Conservation (phyloP, 2,113 vertebrate genomes). For the Callorhinus ursinus region DNA sequence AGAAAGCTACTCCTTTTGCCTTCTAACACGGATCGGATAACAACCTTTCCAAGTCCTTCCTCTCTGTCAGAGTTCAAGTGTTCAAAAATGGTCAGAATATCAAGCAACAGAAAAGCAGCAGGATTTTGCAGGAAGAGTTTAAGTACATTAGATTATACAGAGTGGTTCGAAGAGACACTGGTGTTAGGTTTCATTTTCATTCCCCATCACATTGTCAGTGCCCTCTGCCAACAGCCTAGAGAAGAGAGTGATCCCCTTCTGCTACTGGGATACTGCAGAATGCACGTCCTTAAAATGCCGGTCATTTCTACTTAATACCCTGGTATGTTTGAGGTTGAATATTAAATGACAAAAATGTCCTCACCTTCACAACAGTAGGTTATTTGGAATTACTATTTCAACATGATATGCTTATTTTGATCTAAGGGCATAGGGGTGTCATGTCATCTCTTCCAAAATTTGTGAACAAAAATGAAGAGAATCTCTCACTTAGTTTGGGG, state of each 20-base stretch:
- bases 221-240: slow-evolving; percentile 2
- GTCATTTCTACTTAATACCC: slow-evolving; percentile 30
- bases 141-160: slow-evolving; percentile 81
- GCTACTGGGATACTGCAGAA: not conserved
- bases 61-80: slow-evolving; percentile 87
- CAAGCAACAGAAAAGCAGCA: slow-evolving; percentile 83
- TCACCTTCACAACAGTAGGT: not conserved
- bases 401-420: not conserved
- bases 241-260: not conserved
- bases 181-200: slow-evolving; percentile 57
- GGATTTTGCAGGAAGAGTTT: slow-evolving; percentile 80
- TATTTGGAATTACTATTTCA: not conserved
- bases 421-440: not conserved
- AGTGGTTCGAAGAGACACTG: slow-evolving; percentile 10
- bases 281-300: not conserved
- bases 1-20: slow-evolving; percentile 86
- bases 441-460: not conserved
- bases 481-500: not conserved
- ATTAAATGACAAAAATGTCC: slow-evolving; percentile 40
- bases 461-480: not conserved
- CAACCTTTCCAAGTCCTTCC: slow-evolving; percentile 86
- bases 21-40: slow-evolving; percentile 87
- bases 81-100: slow-evolving; percentile 88
- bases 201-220: slow-evolving; percentile 61
- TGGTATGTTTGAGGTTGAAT: slow-evolving; percentile 23